Conservation (phyloP, 2,113 vertebrate species). For the Pelobates fuscus region DNA sequence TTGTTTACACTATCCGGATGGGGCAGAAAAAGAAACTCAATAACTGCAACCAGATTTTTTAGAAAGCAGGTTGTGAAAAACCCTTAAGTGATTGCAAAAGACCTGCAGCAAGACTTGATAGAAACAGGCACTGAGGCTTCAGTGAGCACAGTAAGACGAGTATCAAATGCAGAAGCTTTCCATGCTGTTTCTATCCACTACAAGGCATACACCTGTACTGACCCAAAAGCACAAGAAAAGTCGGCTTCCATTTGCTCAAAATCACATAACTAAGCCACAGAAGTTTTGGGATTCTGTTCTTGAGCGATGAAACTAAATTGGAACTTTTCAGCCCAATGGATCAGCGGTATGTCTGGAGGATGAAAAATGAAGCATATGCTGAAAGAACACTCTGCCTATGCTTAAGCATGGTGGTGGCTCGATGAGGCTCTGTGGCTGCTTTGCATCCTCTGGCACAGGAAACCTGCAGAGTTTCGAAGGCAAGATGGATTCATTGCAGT, state of each 20-base stretch:
- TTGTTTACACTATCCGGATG: too few relatives aligned
- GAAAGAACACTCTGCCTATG: too few relatives aligned
- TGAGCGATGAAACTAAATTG: neutral
- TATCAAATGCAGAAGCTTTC: neutral
- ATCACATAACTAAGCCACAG: conserved; percentile 7
- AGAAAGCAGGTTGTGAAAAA: neutral
- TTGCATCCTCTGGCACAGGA: neutral
- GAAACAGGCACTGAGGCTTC: neutral
- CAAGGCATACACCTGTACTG: neutral
- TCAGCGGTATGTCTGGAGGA: too few relatives aligned
- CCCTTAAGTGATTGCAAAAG: neutral
- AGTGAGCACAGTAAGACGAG: neutral
- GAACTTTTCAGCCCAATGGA: too few relatives aligned
- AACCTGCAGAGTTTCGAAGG: neutral
- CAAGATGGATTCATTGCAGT: conserved; percentile 6
- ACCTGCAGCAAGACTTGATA: neutral
- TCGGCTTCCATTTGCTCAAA: neutral
- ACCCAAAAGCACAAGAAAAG: neutral
- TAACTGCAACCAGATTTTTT: too few relatives aligned
- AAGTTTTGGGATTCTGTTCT: neutral
- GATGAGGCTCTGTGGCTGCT: too few relatives aligned
- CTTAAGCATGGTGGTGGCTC: too few relatives aligned
- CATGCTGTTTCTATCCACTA: neutral
- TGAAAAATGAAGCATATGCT: too few relatives aligned
- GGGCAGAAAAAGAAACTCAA: too few relatives aligned